A percentile compares a stretch with the other conserved stretches of the same genome.
Evolutionary conservation across 1,140 invertebrate species (phyloP).

Genomic region (Caenorhabditis brenneri): DNA sequence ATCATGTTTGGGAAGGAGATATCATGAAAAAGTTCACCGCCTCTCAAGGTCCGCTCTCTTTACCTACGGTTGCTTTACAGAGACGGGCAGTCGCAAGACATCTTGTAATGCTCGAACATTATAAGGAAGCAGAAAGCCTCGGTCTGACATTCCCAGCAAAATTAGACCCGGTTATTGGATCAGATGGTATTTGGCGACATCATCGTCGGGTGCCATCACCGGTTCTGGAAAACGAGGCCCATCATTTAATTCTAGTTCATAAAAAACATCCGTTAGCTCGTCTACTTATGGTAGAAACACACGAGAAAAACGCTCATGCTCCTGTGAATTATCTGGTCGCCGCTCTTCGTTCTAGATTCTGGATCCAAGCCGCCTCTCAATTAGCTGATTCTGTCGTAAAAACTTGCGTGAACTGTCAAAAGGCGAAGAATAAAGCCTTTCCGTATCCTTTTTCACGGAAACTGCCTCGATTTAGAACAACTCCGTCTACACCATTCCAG

Average conservation of each 20-base stretch:
- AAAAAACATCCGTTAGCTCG: background rate
- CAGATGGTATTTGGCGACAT: background rate
- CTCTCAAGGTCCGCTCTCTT: too few relatives aligned
- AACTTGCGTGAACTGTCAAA: background rate
- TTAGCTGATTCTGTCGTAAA: background rate
- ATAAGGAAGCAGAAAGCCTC: background rate
- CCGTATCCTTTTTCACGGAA: background rate
- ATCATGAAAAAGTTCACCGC: too few relatives aligned
- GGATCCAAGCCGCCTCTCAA: background rate
- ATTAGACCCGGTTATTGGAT: background rate
- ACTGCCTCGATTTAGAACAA: background rate
- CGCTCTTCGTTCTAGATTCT: background rate
- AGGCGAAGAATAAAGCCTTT: background rate
- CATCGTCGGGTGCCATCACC: background rate
- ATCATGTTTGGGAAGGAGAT: too few relatives aligned
- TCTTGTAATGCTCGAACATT: background rate
- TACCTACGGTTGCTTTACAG: too few relatives aligned
- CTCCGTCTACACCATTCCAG: background rate
- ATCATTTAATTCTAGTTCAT: background rate
- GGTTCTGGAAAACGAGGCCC: background rate
- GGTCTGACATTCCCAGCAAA: background rate
- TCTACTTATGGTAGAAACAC: background rate
- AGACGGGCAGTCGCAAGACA: background rate
- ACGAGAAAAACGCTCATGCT: background rate
- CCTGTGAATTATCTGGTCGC: background rate